These are phyloP conservation scores for Aquila chrysaetos DNA, from an alignment of 2,797 vertebrate species.

Conservation along the genomic window DNA sequence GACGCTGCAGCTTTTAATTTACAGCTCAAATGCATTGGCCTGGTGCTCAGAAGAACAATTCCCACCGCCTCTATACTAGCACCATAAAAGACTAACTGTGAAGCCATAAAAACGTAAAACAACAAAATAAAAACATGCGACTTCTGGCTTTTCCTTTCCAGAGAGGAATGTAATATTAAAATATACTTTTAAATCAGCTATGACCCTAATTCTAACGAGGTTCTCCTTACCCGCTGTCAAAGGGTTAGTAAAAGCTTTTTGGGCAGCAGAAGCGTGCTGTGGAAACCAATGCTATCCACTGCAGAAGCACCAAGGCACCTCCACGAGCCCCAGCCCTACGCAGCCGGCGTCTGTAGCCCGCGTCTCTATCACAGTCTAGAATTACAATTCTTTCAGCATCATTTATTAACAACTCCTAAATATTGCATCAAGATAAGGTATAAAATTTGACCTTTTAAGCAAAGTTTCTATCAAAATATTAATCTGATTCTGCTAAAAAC, in stretches of 20 bases:
- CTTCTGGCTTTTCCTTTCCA: background rate
- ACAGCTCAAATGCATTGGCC: background rate
- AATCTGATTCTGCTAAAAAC: background rate
- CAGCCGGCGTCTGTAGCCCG: accelerated
- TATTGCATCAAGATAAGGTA: background rate
- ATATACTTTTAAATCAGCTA: background rate
- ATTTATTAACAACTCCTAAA: background rate
- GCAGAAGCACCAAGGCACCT: background rate
- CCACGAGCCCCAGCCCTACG: background rate
- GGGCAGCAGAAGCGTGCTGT: background rate
- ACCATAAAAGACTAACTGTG: background rate
- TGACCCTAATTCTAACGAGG: background rate
- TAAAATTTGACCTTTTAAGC: background rate
- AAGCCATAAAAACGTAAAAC: background rate
- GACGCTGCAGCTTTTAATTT: background rate
- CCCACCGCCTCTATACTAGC: background rate
- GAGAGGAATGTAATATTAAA: background rate
- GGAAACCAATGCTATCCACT: background rate
- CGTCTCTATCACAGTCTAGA: background rate
- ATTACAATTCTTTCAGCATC: background rate
- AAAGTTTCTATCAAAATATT: background rate
- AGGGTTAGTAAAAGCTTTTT: background rate
- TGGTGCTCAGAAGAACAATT: background rate
- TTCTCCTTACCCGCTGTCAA: background rate
- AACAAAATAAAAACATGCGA: background rate